Evolutionary conservation across 1,140 invertebrate species (phyloP).

Genomic region (Drosophila repleta): DNA sequence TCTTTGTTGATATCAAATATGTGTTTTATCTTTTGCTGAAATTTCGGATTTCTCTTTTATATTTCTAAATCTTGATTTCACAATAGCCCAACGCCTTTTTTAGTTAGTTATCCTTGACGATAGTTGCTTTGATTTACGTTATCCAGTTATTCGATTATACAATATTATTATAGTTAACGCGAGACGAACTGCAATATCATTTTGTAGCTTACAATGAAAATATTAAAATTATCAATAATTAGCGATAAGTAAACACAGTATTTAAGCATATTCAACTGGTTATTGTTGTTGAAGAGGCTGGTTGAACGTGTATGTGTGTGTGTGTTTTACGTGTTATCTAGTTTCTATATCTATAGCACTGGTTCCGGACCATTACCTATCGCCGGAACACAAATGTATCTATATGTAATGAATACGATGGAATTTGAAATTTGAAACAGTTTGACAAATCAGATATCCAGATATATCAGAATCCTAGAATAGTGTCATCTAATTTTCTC

Average conservation of each 20-base stretch:
- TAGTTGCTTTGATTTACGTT: constrained; percentile 39
- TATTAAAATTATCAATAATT: constrained; percentile 40
- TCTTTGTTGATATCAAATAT: constrained; percentile 64
- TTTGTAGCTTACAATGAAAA: constrained; percentile 40
- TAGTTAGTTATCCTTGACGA: constrained; percentile 49
- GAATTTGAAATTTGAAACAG: not conserved
- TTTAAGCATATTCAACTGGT: constrained; percentile 36
- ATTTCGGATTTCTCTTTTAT: constrained; percentile 21
- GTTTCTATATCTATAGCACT: constrained; percentile 51
- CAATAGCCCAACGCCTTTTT: constrained; percentile 58
- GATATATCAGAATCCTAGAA: constrained; percentile 15
- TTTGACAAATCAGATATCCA: constrained; percentile 25
- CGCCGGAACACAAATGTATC: constrained; percentile 54
- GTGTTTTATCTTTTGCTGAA: constrained; percentile 46
- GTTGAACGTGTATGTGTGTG: constrained; percentile 32
- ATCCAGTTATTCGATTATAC: constrained; percentile 28
- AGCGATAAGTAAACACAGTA: constrained; percentile 47
- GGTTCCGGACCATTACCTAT: constrained; percentile 57
- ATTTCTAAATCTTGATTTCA: constrained; percentile 42
- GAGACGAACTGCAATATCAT: constrained; percentile 63
- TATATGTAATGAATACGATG: constrained; percentile 9
- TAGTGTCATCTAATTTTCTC: constrained; percentile 14
- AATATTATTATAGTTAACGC: constrained; percentile 33
- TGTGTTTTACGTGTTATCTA: constrained; percentile 19
- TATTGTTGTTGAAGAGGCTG: constrained; percentile 24